Conservation (phyloP, 2,113 vertebrate species). For the Rhineura floridana region DNA sequence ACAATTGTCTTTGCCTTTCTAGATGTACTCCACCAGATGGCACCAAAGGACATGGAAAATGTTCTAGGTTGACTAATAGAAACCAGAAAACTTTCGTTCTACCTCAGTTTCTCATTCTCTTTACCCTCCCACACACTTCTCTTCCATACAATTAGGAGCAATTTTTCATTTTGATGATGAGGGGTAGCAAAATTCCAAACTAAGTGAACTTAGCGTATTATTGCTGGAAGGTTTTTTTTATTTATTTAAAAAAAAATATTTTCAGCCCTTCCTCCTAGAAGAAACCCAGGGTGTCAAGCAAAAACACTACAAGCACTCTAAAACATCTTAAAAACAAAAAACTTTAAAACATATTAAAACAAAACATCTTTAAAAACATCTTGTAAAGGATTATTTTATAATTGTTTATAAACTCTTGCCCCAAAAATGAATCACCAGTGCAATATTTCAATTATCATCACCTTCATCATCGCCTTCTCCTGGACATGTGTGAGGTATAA, state of each 20-base stretch:
- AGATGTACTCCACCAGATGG: conserved; percentile 60
- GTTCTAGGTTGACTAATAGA: too few relatives aligned
- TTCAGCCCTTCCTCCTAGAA: too few relatives aligned
- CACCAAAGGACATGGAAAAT: conserved; percentile 54
- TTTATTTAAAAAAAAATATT: too few relatives aligned
- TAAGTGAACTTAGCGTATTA: neutral
- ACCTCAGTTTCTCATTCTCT: neutral
- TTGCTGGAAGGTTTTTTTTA: too few relatives aligned
- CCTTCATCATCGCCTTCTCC: neutral
- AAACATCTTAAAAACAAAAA: too few relatives aligned
- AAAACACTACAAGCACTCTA: too few relatives aligned
- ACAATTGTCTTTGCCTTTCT: neutral
- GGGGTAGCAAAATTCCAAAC: neutral
- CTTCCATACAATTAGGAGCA: rapidly evolving
- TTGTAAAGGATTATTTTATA: neutral
- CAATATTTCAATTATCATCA: neutral
- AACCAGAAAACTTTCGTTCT: neutral
- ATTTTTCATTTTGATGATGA: neutral
- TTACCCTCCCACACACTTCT: neutral
- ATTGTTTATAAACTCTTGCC: neutral
- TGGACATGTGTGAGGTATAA: neutral
- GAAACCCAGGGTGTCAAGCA: too few relatives aligned
- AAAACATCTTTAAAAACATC: too few relatives aligned
- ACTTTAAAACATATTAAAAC: too few relatives aligned
- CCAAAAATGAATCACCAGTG: neutral